Base-by-base conservation (phyloP, 2,888 invertebrate genomes). In the Scrobipalpa atriplicella region DNA sequence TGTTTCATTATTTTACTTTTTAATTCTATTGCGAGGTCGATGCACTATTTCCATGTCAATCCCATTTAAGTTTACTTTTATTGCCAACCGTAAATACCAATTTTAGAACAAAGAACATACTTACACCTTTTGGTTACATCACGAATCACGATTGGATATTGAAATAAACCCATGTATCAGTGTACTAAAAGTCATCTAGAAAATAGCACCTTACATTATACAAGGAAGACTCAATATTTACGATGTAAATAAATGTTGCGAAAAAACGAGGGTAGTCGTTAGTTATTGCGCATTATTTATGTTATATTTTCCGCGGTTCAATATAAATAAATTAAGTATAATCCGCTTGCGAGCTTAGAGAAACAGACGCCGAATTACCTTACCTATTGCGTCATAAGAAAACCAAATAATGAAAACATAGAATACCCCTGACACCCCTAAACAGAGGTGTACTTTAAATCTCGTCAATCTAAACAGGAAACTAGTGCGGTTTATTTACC, bases 311-410 rank as follows among this genome's bases (percentile, higher is more conserved):
- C 54, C 6, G 11, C 47, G 47, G 19, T 52, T 9, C 2, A 7
- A 21, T 9, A 21, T 18, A 21, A 52, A 19, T 16, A 21, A 29
- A 56, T 21, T 13, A 56, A 13, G 11, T 29, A 11, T 56, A 56
- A 56, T 56, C 54, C 54, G 6, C 54, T 41, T 11, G 1, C 47
- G n/a, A 47, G 47, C 47, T 21, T 21, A 21, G 54, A 6, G 54
- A 3, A 11, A 21, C 11, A 13, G 1, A 56, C 19, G 11, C 6
- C 54, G 13, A 19, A 8, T 19, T 56, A 6, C 11, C 52, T 21
- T 13, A 21, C 54, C 21, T 56, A 56, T 56, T 56, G 54, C 54
- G 54, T 56, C 54, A 56, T 18, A 56, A 21, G 54, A 56, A 21
- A 56, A 56, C 54, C 54, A 7, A 56, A 21, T 56, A 56, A 21